Evolutionary conservation across 2,113 vertebrate species (phyloP), one percentile per base, ranked within the genome.

Genomic region (Silurus asotus): DNA sequence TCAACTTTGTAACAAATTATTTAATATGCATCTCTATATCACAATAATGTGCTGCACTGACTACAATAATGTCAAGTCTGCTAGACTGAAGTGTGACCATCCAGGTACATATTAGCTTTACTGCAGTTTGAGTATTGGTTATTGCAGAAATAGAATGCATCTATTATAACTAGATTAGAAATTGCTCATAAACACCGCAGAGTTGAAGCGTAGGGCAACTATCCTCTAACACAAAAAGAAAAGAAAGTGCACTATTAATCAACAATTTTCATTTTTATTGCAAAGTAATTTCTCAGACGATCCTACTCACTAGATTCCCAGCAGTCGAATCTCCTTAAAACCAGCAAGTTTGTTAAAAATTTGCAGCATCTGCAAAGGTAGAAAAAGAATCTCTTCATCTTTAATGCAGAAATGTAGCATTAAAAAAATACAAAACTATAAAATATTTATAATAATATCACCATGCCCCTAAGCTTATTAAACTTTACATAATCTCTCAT

Each of bases 311-410:
- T 94, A 95, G 94, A 97, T 97, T 94, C 96, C 96, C 84, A 97
- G 87, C 51, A 98, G 92, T 0, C 90, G 95, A 48, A 99, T 95
- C 88, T 97, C 96, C 94, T 97, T 97, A 93, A 99, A 98, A 90
- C 97, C 97, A 89, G 96, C 95, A 92, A 99, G 94, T 86, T 96
- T 98, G 91, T 96, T 93, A 92, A 99, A 96, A 91, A 95, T 94
- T 62, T 94, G 96, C 94, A 95, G 91, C 95, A 99, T 96, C 98
- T 99, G 86, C 0, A 86, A 61, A 91, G 88, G 92, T 90, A 56
- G 69, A 93, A 90, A 65, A 83, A 72, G 62, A 3, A 14, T 80
- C 13, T 76, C 75, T 81, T 79, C 17, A 72, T 61, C 55, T 14
- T 10, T n/a, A 8, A 37, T 59, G 17, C 7, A 58, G 61, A 69